phyloP scores from a whole-genome alignment of 1,140 invertebrate genomes.

The Chironomus striatipennis region DNA sequence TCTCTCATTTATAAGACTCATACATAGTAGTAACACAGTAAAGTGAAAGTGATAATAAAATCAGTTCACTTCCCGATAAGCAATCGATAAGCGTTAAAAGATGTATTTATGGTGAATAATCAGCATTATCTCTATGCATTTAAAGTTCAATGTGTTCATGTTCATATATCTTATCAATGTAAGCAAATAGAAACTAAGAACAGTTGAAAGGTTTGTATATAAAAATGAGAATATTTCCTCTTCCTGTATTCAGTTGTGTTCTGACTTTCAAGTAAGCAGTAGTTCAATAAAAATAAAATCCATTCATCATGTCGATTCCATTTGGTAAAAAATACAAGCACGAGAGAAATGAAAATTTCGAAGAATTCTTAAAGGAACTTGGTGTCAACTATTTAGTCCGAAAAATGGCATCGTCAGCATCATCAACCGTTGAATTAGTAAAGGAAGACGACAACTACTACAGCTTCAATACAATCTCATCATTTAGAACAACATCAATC shows the following conservation, averaged over 20 bases:
- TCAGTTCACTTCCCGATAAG: no score
- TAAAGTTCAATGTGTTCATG: no score
- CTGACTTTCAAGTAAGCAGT: background rate
- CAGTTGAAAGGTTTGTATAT: background rate
- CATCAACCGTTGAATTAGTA: slow-evolving; percentile 59
- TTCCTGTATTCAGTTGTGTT: background rate
- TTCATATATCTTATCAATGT: background rate
- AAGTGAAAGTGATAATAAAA: no score
- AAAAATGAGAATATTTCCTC: background rate
- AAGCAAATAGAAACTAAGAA: background rate
- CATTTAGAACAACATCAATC: slow-evolving; percentile 71
- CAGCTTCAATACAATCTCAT: slow-evolving; percentile 64
- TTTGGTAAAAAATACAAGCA: background rate
- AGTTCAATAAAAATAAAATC: background rate
- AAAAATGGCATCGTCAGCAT: slow-evolving; percentile 62
- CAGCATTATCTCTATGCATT: no score
- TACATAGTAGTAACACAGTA: no score
- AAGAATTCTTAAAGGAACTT: slow-evolving; percentile 2
- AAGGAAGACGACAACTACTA: slow-evolving; percentile 52
- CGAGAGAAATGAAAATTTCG: background rate
- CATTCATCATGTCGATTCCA: background rate
- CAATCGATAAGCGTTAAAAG: no score
- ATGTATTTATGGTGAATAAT: no score
- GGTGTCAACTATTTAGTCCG: slow-evolving; percentile 62
- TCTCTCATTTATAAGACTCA: no score